Conservation (phyloP, 2,888 invertebrate species). For the Selenia dentaria region DNA sequence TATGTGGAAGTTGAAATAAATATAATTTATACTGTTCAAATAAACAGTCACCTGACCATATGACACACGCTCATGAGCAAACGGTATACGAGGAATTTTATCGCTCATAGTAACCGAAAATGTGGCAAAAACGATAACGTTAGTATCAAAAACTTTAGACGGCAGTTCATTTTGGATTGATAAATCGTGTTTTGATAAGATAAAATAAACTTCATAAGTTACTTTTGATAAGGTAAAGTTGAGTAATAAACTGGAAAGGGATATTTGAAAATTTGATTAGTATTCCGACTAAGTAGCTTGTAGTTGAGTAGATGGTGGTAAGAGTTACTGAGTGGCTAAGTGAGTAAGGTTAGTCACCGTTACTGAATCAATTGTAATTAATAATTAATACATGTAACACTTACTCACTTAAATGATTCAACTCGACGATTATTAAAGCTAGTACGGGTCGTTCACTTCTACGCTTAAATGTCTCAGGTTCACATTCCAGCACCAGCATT, state of each 20-base stretch:
- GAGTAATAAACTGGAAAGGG: too few species aligned
- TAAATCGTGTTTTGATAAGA: conserved; percentile 9
- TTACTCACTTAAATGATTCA: neutral
- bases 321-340: too few species aligned
- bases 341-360: too few species aligned
- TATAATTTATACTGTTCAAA: conserved; percentile 1
- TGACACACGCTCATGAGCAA: conserved; percentile 5
- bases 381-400: too few species aligned
- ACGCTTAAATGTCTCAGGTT: conserved; percentile 18
- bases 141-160: neutral
- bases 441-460: conserved; percentile 16
- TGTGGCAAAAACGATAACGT: conserved; percentile 6
- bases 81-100: conserved; percentile 3
- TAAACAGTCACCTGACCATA: conserved; percentile 10
- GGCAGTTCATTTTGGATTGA: conserved; percentile 2
- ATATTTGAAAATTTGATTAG: too few species aligned
- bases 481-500: conserved; percentile 16
- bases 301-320: too few species aligned
- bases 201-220: too few species aligned
- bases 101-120: conserved; percentile 11
- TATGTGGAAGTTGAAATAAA: neutral
- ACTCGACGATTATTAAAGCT: neutral
- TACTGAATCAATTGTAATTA: too few species aligned
- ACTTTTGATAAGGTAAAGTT: too few species aligned
- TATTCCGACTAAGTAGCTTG: too few species aligned